Conservation (phyloP, 2,888 invertebrate species). For the Glyphotaelius pellucidus region DNA sequence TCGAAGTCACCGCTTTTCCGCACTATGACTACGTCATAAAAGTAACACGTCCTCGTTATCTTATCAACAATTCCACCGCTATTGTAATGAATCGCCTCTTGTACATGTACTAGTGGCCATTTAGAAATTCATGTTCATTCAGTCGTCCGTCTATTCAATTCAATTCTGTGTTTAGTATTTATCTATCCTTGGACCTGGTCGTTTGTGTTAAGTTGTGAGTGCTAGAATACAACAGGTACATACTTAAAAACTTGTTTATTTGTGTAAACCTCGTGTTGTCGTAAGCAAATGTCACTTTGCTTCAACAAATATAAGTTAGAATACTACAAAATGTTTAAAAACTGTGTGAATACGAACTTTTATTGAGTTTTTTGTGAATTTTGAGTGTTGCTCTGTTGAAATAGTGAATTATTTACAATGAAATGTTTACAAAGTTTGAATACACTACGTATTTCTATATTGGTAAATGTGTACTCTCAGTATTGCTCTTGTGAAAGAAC, state of each 20-base stretch:
- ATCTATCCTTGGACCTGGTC: not conserved
- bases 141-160: not conserved
- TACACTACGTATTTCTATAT: not conserved
- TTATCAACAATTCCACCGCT: not conserved
- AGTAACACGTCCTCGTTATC: not conserved
- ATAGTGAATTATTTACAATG: not conserved
- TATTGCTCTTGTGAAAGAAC: too few species aligned
- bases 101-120: not conserved
- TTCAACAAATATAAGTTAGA: not conserved
- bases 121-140: not conserved
- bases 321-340: not conserved
- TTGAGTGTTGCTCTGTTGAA: not conserved
- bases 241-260: not conserved
- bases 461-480: too few species aligned
- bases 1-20: too few species aligned
- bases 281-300: not conserved
- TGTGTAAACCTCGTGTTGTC: not conserved
- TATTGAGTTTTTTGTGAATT: not conserved
- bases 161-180: not conserved
- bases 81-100: not conserved
- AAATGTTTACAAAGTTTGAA: too few species aligned
- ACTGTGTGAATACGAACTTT: not conserved
- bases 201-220: not conserved
- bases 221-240: not conserved
- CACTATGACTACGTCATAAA: too few species aligned